Base-by-base conservation (phyloP, 2,113 vertebrate species). In the Labeo catla region DNA sequence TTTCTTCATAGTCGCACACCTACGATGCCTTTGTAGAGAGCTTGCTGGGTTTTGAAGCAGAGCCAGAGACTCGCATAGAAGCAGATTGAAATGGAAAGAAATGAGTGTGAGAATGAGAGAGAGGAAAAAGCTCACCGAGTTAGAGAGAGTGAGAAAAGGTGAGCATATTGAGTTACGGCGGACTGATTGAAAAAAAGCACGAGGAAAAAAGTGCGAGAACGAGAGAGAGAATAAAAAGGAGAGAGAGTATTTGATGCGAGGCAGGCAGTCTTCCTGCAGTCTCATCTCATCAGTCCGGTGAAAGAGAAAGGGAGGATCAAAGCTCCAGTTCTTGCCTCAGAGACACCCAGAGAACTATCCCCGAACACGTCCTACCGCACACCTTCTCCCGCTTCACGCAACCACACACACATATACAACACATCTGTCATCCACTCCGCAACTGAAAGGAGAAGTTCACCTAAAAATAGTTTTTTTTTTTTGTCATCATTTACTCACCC, bases 231-330 rank as follows among this genome's bases (percentile, higher is more conserved):
- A 54, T 16, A 50, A 72, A 84, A 39, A 11, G 39, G 34, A 86
- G 39, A 45, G n/a, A 76, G 76, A 76, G 59, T 63, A 21, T 54
- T 73, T 76, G 89, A 86, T 77, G 81, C 54, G 89, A 74, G 72
- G 78, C 79, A 78, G 72, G 66, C 70, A 6, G 57, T 66, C 39
- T 45, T 74, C 82, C 70, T 78, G 50, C 45, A 73, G 85, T 90
- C 82, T 86, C 52, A 54, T 90, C 77, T 88, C 82, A 81, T 82
- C 81, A 54, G 77, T 81, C 85, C 63, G 39, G 13, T 82, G 76
- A 77, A 65, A 80, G 76, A 86, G 70, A 83, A 65, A 68, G 43
- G 65, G 54, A 45, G 73, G 83, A 85, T 88, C 85, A 84, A 88
- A 85, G 78, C 70, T 65, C 23, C 34, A 39, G 61, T 81, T 72